Conservation (phyloP, 1,140 invertebrate species). For the Bombus impatiens region DNA sequence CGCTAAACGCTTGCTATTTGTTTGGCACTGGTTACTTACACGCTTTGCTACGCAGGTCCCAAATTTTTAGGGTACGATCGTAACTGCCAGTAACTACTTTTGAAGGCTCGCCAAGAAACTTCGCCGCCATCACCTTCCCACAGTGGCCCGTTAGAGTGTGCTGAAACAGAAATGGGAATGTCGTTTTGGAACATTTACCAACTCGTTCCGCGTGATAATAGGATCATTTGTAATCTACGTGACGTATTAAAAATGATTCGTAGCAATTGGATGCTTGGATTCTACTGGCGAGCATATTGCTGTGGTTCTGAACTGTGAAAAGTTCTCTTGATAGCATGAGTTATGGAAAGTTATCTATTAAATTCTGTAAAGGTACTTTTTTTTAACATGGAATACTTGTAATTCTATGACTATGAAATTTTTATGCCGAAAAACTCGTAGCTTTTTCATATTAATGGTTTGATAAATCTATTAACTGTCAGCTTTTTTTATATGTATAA, state of each 20-base stretch:
- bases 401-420: background rate
- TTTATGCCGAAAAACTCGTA: background rate
- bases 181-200: conserved; percentile 52
- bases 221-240: conserved; percentile 17
- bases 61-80: conserved; percentile 98
- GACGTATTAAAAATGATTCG: conserved; percentile 27
- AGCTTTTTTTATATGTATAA: background rate
- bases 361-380: too few species aligned
- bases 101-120: conserved; percentile 93
- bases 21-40: conserved; percentile 87
- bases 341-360: background rate
- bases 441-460: background rate
- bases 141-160: conserved; percentile 98
- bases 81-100: conserved; percentile 97
- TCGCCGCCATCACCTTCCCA: conserved; percentile 96
- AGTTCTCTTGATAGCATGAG: background rate
- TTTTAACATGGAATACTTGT: background rate
- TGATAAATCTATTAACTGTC: background rate
- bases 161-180: conserved; percentile 85
- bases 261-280: background rate
- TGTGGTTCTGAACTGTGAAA: background rate
- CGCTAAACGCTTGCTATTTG: conserved; percentile 31
- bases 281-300: background rate
- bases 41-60: conserved; percentile 96
- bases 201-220: conserved; percentile 23